Base-by-base conservation (phyloP, 1,140 invertebrate genomes). In the Parasteatoda tepidariorum region DNA sequence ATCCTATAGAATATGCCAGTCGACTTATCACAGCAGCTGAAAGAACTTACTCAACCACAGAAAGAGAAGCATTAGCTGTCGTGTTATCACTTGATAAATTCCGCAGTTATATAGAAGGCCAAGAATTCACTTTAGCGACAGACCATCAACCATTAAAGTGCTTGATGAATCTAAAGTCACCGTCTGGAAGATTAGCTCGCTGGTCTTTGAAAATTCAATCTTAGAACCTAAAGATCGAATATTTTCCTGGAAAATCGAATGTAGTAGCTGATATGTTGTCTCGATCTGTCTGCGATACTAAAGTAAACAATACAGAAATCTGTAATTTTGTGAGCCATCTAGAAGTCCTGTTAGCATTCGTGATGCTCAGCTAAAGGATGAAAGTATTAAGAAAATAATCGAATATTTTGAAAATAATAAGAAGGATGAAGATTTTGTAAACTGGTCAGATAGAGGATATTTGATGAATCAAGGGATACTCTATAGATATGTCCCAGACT, bases 1-100 rank as follows among this genome's bases (percentile, higher is more conserved):
- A 81, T n/a, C 85, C 86, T 0, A 86, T 88, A 4, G 85, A 85
- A 3, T 88, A 87, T 85, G 85, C 61, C 13, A 82, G 75, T 30
- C 15, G 74, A 9, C 28, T 33, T 15, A 13, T 81, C 2, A 30
- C 30, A 11, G 6, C 38, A 7, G 57, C 31, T 24, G 61, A 88
- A 59, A 26, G 22, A 18, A 86, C 85, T 22, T 87, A 86, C 67
- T 86, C 85, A 26, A 82, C 75, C 41, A 87, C 86, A 11, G 64
- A 86, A 38, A 70, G 76, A 31, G 59, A 61, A 24, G 59, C 59
- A 26, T 22, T 61, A 9, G 59, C 59, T 9, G 87, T 61, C 6
- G 59, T 61, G 6, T 61, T 7, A 22, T 9, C 15, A 7, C 59
- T 61, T n/a, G 22, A 61, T 6, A 61, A 61, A 26, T 61, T 61